These are phyloP conservation scores for Keiferia lycopersicella DNA, from an alignment of 2,888 invertebrate genomes.

Conservation along the genomic window DNA sequence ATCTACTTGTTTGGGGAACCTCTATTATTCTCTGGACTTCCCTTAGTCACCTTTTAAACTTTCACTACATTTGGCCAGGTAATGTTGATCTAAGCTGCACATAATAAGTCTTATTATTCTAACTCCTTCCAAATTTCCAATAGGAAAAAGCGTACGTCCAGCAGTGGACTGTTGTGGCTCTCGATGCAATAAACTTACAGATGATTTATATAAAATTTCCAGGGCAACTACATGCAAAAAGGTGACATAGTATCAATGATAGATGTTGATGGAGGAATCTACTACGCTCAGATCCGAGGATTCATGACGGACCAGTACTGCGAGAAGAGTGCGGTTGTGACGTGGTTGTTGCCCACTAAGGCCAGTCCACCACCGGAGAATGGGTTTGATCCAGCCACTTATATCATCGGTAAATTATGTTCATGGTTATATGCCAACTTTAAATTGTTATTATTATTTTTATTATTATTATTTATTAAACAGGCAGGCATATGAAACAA, in stretches of 20 bases:
- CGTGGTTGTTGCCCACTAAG: constrained; percentile 94
- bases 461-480: too few relatives aligned
- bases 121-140: too few relatives aligned
- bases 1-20: too few relatives aligned
- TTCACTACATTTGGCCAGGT: too few relatives aligned
- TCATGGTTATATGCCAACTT: background rate
- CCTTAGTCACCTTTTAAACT: too few relatives aligned
- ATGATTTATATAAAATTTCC: constrained; percentile 37
- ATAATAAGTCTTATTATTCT: too few relatives aligned
- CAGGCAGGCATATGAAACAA: too few relatives aligned
- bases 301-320: constrained; percentile 95
- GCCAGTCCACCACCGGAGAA: constrained; percentile 89
- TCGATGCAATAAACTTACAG: too few relatives aligned
- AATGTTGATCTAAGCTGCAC: too few relatives aligned
- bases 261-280: constrained; percentile 88
- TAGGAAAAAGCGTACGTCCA: too few relatives aligned
- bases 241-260: constrained; percentile 95
- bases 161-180: too few relatives aligned
- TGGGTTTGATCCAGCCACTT: constrained; percentile 93
- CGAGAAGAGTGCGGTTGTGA: constrained; percentile 94
- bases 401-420: constrained; percentile 87
- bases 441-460: background rate
- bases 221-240: constrained; percentile 91
- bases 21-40: too few relatives aligned
- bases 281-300: constrained; percentile 94